Evolutionary conservation across 2,888 invertebrate species (phyloP), one percentile per base, ranked within the genome.

Genomic region (Scaptomyza parva): DNA sequence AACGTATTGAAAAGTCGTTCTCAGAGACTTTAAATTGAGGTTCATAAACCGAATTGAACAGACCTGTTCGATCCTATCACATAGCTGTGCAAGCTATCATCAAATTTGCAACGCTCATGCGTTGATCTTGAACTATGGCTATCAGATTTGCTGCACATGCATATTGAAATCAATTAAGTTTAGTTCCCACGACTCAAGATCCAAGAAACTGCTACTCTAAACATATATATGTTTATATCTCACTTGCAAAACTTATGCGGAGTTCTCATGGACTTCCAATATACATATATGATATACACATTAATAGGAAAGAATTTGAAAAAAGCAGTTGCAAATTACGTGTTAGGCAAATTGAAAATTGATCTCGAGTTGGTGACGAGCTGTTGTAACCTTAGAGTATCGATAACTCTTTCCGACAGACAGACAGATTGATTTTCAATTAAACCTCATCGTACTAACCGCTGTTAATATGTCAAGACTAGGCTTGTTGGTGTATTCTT

Each of bases 131-230:
- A 80, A 75, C 84, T 72, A 47, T 58, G 64, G 74, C 80, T 78
- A 78, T 81, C 78, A 76, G 75, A 79, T 80, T 77, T 87, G 81
- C 64, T 68, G 78, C 82, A 70, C 68, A 69, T 82, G 78, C 90
- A 89, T 90, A 90, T 90, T 87, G 90, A 90, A 90, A 90, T 90
- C 90, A 90, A 90, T 90, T 90, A 90, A 90, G 89, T 84, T 86
- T 81, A 86, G 84, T 90, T 90, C 90, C 90, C 90, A 90, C 90
- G 90, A 90, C 90, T 90, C 82, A 68, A 77, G 75, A 26, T 43
- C 47, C 24, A 24, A 24, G 50, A 44, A 12, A 30, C 40, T 50
- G 30, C 58, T 33, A 52, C 44, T 7, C 14, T 33, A 2, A 26
- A 28, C 40, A 20, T 33, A 14, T 17, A 30, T 48, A 12, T 41